Evolutionary conservation across 2,113 vertebrate species (phyloP).

Genomic region (Taxidea taxus): DNA sequence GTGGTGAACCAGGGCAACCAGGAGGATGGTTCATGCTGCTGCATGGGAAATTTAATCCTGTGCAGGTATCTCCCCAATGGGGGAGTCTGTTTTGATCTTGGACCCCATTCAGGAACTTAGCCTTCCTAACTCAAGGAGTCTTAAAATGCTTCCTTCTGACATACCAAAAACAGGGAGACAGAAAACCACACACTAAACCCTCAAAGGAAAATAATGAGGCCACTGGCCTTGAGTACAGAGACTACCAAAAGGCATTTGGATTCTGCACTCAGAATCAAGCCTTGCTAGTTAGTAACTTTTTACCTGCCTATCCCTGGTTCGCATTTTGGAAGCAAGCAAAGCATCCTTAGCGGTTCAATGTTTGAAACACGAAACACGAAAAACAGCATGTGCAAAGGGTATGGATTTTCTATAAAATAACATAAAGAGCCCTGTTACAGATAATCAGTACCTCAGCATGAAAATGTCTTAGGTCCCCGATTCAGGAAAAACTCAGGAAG

Average conservation of each 20-base stretch:
- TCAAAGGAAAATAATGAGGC: neutral
- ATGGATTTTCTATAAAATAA: neutral
- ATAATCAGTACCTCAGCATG: neutral
- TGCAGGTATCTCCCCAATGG: neutral
- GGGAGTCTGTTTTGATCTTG: neutral
- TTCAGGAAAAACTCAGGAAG: neutral
- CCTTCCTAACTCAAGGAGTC: neutral
- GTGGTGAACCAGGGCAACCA: neutral
- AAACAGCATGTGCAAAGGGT: neutral
- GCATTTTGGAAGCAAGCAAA: neutral
- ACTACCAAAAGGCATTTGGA: neutral
- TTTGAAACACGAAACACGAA: neutral
- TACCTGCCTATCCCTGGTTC: neutral
- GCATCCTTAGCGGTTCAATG: neutral
- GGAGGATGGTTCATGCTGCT: neutral
- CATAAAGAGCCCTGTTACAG: neutral
- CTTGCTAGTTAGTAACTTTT: neutral
- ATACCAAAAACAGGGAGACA: neutral
- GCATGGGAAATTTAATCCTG: neutral
- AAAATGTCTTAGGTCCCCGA: neutral
- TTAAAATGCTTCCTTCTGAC: neutral
- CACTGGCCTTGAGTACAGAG: neutral
- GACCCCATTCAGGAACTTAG: neutral
- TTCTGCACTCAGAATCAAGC: neutral
- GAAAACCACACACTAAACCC: neutral